phyloP scores from a whole-genome alignment of 2,113 vertebrate species.

The Polypterus bichir region DNA sequence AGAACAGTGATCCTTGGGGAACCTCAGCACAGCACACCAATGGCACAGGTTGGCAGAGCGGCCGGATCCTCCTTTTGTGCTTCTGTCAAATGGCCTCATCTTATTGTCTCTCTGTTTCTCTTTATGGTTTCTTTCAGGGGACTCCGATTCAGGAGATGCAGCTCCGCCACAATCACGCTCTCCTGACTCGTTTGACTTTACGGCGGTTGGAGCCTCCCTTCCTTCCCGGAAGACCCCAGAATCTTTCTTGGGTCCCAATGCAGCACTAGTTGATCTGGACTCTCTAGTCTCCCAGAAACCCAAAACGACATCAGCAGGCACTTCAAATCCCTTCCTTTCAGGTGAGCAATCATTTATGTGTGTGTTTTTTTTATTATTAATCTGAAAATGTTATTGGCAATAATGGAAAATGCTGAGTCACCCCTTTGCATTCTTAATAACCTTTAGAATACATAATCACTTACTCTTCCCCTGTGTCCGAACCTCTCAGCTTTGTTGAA shows the following conservation, averaged over 20 bases:
- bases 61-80: not conserved
- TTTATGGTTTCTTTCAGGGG: not conserved
- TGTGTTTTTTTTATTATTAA: no score
- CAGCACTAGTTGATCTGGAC: slow-evolving; percentile 76
- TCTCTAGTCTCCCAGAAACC: slow-evolving; percentile 69
- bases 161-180: not conserved
- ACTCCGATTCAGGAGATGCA: not conserved
- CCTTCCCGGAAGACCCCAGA: slow-evolving; percentile 75
- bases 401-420: no score
- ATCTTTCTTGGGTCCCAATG: slow-evolving; percentile 81
- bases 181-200: slow-evolving; percentile 41
- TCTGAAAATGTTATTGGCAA: no score
- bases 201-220: slow-evolving; percentile 62
- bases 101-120: not conserved
- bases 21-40: slow-evolving; percentile 23
- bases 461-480: no score
- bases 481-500: no score
- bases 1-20: not conserved
- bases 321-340: slow-evolving; percentile 69
- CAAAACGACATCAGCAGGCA: slow-evolving; percentile 47
- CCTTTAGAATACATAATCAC: no score
- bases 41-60: slow-evolving; percentile 28
- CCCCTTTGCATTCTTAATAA: no score
- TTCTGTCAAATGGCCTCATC: not conserved
- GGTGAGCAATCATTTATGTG: no score